phyloP scores from a whole-genome alignment of 2,113 vertebrate species.

The Apodemus speciosus region DNA sequence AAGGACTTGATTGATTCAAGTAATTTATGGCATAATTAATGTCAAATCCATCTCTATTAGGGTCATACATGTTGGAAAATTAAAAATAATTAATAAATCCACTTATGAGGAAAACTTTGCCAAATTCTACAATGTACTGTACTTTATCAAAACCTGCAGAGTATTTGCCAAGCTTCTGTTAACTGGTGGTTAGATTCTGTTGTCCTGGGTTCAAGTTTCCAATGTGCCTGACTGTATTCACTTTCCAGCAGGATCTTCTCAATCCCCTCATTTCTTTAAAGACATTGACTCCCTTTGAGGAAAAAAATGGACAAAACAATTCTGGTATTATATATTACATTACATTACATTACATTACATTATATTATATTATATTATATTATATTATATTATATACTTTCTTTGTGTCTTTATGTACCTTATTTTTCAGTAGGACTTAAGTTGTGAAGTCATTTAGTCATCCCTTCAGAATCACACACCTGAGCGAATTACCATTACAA shows the following conservation, averaged over 20 bases:
- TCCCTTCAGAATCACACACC: not conserved
- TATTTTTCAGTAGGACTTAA: not conserved
- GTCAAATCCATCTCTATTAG: not conserved
- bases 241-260: not conserved
- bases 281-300: not conserved
- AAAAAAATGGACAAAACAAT: not conserved
- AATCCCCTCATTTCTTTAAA: not conserved
- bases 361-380: no score
- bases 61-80: not conserved
- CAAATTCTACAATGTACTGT: not conserved
- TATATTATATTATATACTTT: accelerated
- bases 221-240: not conserved
- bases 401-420: not conserved
- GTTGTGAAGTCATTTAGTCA: not conserved
- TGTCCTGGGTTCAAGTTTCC: not conserved
- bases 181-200: not conserved
- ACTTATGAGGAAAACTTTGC: not conserved
- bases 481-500: not conserved
- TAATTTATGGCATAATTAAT: slow-evolving; percentile 36
- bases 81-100: not conserved
- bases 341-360: no score
- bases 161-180: not conserved
- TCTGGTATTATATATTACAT: not conserved
- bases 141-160: not conserved
- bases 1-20: not conserved